Percentiles rank a stretch among this genome's conserved stretches.
Evolutionary conservation across 2,888 invertebrate species (phyloP).

Genomic region (Argyresthia goedartella): DNA sequence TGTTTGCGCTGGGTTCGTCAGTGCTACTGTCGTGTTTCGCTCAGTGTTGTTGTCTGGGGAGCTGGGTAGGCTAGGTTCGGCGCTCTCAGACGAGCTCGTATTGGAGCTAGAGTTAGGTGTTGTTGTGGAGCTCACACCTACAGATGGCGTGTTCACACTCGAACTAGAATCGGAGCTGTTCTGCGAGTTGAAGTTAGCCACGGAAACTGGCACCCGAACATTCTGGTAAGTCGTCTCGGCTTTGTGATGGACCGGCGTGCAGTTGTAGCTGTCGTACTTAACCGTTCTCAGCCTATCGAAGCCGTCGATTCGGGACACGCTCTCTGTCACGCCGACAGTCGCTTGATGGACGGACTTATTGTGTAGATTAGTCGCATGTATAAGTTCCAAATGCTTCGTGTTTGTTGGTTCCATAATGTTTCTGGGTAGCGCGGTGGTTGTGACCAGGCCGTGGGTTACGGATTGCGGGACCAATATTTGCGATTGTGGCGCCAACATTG

Average conservation of each 20-base stretch:
- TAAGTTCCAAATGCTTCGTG: constrained; percentile 48
- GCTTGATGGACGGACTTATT: constrained; percentile 29
- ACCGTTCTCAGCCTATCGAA: constrained; percentile 35
- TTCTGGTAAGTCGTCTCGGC: constrained; percentile 49
- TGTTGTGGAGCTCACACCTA: constrained; percentile 74
- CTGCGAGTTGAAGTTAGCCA: constrained; percentile 38
- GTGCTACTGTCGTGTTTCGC: constrained; percentile 25
- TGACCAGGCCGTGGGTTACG: constrained; percentile 24
- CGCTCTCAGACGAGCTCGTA: constrained; percentile 78
- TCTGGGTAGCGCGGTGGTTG: constrained; percentile 29
- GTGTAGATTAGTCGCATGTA: constrained; percentile 42
- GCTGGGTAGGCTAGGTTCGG: constrained; percentile 80
- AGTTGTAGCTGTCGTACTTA: constrained; percentile 40
- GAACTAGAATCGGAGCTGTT: constrained; percentile 78
- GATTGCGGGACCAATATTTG: constrained; percentile 21
- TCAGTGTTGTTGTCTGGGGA: constrained; percentile 68
- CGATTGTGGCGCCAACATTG: constrained; percentile 1
- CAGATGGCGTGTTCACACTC: constrained; percentile 72
- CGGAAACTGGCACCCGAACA: constrained; percentile 31
- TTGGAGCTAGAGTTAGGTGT: constrained; percentile 79
- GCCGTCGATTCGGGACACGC: constrained; percentile 39
- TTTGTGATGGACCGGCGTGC: constrained; percentile 33
- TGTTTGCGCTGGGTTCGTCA: constrained; percentile 23
- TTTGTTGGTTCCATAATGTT: constrained; percentile 41
- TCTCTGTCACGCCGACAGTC: constrained; percentile 36